Evolutionary conservation across 2,113 vertebrate species (phyloP), one percentile per base, ranked within the genome.

Genomic region (Pachyramphus minor): DNA sequence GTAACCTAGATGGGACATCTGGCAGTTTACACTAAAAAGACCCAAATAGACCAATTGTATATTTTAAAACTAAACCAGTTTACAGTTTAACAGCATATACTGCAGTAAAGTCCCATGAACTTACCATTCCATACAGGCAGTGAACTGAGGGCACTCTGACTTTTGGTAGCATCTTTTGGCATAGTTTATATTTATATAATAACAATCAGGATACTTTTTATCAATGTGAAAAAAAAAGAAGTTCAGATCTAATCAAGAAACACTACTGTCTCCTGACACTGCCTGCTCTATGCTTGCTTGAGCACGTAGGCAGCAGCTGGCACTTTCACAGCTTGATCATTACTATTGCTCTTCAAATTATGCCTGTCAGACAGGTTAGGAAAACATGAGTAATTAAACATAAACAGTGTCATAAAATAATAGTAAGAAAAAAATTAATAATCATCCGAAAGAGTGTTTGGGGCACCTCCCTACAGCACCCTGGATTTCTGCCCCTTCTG

Each of bases 381-480:
- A 94, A 94, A 90, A 95, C 78, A 91, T 58, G 67, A 94, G 94
- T 92, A 97, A 97, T 97, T 95, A 93, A 91, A 91, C 64, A 93
- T 87, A 88, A 97, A 85, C 87, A 95, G 59, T 14, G 0, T 74
- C 78, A 91, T 58, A 76, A 96, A 94, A 75, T 95, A 90, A 81
- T 74, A 87, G 91, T 97, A 93, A 95, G 87, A 89, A 84, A 94
- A 94, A 84, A 91, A 95, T 95, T 95, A 97, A 96, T 91, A 96
- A 97, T 84, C 23, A 94, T 87, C 84, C 86, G 49, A 84, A 76
- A 84, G 69, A 92, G 53, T 49, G 63, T 89, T 91, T 94, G 82
- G 78, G 92, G 63, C 56, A 62, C 90, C 64, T 95, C 80, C 64
- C 91, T 95, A 75, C 90, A 94, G 74, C 67, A 94, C 24, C 66